Conservation (phyloP, 2,797 vertebrate genomes). For the Psittacula echo region DNA sequence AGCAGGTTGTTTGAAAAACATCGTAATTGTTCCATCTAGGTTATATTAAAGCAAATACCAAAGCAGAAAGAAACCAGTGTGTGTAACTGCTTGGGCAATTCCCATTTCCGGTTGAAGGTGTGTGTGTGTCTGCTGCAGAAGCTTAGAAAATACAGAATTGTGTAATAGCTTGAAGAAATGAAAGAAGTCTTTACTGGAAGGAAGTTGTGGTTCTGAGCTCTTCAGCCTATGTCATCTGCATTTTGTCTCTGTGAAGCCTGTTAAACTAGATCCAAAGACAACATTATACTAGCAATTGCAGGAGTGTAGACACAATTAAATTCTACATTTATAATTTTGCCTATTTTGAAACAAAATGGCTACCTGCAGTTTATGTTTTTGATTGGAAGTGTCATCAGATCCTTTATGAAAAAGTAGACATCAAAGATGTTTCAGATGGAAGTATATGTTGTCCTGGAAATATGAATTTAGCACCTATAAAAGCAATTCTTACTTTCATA, state of each 20-base stretch:
- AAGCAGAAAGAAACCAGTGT: neutral
- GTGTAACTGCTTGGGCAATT: neutral
- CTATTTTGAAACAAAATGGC: neutral
- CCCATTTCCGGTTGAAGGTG: neutral
- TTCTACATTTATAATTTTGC: neutral
- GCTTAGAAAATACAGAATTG: conserved; percentile 52
- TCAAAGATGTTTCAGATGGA: neutral
- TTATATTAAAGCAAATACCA: neutral
- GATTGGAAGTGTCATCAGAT: neutral
- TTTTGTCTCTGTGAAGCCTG: neutral
- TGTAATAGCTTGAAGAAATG: conserved; percentile 49
- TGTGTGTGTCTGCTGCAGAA: neutral
- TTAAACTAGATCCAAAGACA: neutral
- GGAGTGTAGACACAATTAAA: neutral
- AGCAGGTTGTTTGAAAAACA: neutral
- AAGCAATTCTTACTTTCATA: neutral
- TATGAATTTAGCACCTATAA: neutral
- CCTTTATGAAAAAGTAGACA: neutral
- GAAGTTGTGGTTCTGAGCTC: conserved; percentile 24
- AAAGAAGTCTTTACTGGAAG: conserved; percentile 47
- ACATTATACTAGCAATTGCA: neutral
- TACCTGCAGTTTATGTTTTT: neutral
- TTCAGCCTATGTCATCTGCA: neutral
- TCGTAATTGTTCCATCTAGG: neutral
- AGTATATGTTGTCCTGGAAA: neutral